A percentile compares a stretch with the other conserved stretches of the same genome.
phyloP scores from a whole-genome alignment of 2,888 invertebrate species.

The Oxytorus armatus region DNA sequence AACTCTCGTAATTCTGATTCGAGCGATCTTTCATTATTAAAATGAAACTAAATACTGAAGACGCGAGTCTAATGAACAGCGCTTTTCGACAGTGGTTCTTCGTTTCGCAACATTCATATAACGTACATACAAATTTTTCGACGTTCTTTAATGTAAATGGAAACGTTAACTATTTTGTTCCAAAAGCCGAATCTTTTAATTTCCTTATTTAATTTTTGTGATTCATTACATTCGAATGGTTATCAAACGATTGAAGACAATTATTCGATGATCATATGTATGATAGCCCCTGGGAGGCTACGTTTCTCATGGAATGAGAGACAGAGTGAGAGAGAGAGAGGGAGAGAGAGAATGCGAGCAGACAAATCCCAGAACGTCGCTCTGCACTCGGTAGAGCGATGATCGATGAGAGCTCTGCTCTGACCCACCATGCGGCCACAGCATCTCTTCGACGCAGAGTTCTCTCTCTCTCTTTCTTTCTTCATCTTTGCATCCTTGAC shows the following conservation, averaged over 20 bases:
- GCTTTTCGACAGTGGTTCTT: slow-evolving; percentile 74
- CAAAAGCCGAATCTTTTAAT: neutral
- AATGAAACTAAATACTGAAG: slow-evolving; percentile 82
- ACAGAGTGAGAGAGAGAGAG: slow-evolving; percentile 47
- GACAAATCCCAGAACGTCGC: slow-evolving; percentile 79
- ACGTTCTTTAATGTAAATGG: neutral
- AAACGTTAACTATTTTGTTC: neutral
- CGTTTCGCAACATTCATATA: slow-evolving; percentile 7
- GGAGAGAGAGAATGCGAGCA: slow-evolving; percentile 65
- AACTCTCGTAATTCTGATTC: slow-evolving; percentile 75
- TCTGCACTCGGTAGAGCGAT: slow-evolving; percentile 77
- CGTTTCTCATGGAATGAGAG: slow-evolving; percentile 51
- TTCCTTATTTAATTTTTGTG: neutral
- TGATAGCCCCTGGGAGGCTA: slow-evolving; percentile 70
- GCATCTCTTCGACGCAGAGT: slow-evolving; percentile 73
- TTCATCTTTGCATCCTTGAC: slow-evolving; percentile 54
- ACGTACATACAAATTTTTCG: neutral
- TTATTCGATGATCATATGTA: slow-evolving; percentile 43
- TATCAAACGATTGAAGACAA: slow-evolving; percentile 40
- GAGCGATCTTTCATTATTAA: slow-evolving; percentile 81
- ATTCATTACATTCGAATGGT: slow-evolving; percentile 12
- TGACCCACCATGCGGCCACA: slow-evolving; percentile 78
- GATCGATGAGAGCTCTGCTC: slow-evolving; percentile 83
- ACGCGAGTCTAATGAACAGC: slow-evolving; percentile 78
- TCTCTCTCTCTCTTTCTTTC: slow-evolving; percentile 27